These are phyloP conservation scores for Coremacera marginata DNA, from an alignment of 2,888 invertebrate species.

Conservation along the genomic window DNA sequence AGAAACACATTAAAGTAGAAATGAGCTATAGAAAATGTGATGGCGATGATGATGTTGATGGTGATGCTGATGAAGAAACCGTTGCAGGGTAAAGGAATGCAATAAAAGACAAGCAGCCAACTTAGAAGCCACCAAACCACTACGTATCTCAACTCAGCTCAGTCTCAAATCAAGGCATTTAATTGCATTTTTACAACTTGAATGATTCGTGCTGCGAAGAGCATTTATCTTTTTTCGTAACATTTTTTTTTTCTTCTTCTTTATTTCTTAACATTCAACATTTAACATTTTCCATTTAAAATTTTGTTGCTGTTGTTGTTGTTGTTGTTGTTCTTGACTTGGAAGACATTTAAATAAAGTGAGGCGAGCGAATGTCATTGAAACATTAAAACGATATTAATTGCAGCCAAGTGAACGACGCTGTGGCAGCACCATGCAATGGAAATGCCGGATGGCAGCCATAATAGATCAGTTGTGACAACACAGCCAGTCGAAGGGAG, in stretches of 20 bases:
- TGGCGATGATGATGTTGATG: too few relatives aligned
- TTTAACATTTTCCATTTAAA: not conserved
- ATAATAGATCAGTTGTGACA: slow-evolving; percentile 2
- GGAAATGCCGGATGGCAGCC: slow-evolving; percentile 56
- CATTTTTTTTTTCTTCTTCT: slow-evolving; percentile 28
- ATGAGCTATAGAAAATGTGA: too few relatives aligned
- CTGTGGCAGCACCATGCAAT: slow-evolving; percentile 44
- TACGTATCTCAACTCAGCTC: not conserved
- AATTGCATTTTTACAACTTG: slow-evolving; percentile 67
- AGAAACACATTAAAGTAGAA: not conserved
- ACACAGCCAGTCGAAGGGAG: not conserved
- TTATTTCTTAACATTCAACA: slow-evolving; percentile 2
- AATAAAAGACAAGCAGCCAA: not conserved
- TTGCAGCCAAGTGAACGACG: slow-evolving; percentile 57
- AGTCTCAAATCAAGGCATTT: slow-evolving; percentile 59
- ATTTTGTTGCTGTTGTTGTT: slow-evolving; percentile 35
- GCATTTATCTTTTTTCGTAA: not conserved
- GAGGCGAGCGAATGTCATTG: slow-evolving; percentile 63
- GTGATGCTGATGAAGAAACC: too few relatives aligned
- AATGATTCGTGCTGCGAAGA: slow-evolving; percentile 64
- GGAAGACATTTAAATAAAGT: slow-evolving; percentile 63
- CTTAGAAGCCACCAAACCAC: not conserved
- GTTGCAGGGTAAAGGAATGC: not conserved
- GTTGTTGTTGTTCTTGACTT: slow-evolving; percentile 41
- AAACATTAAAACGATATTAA: slow-evolving; percentile 65